Evolutionary conservation across 2,797 vertebrate genomes (phyloP).

Genomic region (Acropternis orthonyx): DNA sequence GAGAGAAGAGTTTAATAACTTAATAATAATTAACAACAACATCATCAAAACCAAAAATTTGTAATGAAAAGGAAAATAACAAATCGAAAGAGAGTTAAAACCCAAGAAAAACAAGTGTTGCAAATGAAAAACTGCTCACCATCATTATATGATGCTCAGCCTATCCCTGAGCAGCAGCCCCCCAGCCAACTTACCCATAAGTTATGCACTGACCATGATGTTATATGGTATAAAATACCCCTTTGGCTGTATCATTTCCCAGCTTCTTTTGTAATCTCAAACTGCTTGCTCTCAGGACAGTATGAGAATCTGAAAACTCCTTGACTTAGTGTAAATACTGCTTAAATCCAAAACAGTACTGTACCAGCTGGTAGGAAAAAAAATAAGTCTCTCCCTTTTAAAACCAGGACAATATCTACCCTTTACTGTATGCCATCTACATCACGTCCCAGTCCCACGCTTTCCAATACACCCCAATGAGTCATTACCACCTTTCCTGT

Average conservation of each 20-base stretch:
- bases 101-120: neutral
- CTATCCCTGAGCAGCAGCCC: neutral
- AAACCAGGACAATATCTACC: neutral
- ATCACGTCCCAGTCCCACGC: accelerated
- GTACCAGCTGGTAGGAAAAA: neutral
- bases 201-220: neutral
- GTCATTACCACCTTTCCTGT: neutral
- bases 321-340: neutral
- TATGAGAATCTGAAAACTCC: neutral
- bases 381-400: neutral
- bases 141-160: neutral
- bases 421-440: neutral
- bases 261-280: neutral
- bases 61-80: neutral
- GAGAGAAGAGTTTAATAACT: neutral
- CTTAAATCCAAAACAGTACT: neutral
- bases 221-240: neutral
- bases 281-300: neutral
- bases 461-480: neutral
- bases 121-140: neutral
- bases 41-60: neutral
- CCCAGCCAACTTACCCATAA: neutral
- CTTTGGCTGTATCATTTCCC: neutral
- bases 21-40: neutral
- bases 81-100: neutral